These are phyloP conservation scores for Cheirogaleus major DNA, from an alignment of 2,797 vertebrate genomes.

Conservation along the genomic window DNA sequence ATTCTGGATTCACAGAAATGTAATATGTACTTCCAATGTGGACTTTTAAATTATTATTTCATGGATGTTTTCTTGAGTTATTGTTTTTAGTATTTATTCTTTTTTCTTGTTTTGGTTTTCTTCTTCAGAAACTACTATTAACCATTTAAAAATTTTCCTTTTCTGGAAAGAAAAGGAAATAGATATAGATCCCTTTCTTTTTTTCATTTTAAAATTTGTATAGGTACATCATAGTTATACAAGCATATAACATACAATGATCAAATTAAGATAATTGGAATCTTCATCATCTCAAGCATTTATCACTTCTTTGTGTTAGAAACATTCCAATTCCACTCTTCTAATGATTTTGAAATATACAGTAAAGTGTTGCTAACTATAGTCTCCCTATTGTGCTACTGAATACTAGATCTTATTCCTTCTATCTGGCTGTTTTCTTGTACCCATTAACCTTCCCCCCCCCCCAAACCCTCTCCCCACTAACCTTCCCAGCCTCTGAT, in stretches of 20 bases:
- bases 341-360: background rate
- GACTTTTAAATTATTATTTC: background rate
- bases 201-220: background rate
- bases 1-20: background rate
- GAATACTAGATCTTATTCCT: background rate
- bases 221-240: background rate
- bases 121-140: background rate
- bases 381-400: background rate
- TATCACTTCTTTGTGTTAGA: background rate
- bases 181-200: background rate
- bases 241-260: background rate
- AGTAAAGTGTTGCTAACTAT: background rate
- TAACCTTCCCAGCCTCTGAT: background rate
- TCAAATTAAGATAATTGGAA: background rate
- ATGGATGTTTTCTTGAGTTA: background rate
- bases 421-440: background rate
- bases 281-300: background rate
- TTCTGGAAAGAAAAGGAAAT: background rate
- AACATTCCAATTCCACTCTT: background rate
- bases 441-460: background rate
- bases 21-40: background rate
- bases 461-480: background rate
- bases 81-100: background rate
- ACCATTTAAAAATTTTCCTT: background rate
- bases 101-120: background rate